Evolutionary conservation across 2,888 invertebrate species (phyloP), one percentile per base, ranked within the genome.

Genomic region (Helobdella robusta): DNA sequence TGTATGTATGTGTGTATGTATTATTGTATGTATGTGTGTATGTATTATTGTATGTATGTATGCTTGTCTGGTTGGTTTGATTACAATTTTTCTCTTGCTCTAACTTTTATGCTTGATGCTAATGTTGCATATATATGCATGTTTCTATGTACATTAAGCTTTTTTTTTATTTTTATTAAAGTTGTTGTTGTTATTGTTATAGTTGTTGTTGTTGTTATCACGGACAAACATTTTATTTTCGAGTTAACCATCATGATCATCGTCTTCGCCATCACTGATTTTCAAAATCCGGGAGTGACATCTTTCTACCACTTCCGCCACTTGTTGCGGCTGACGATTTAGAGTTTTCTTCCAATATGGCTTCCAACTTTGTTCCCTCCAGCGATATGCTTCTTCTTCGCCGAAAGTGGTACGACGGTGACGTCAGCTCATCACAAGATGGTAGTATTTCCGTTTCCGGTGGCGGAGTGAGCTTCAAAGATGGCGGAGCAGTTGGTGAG

Each of bases 371-470:
- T 8, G 44, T 25, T 8, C 62, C 62, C 34, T 62, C 62, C 15
- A 62, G 62, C n/a, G 62, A 62, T 4, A 62, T 50, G 34, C 62
- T 62, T n/a, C 50, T 48, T 50, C 62, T 36, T 32, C 62, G 25
- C 28, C 46, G 50, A 18, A 40, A 32, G 25, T 34, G 48, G 1
- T 18, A n/a, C 20, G 44, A 25, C 3, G 40, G 44, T 23, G n/a
- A 44, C n/a, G n/a, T n/a, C n/a, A n/a, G n/a, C n/a, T n/a, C n/a
- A n/a, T n/a, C n/a, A n/a, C n/a, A n/a, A n/a, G n/a, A n/a, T n/a
- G n/a, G n/a, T 23, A 60, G 44, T 30, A 32, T 30, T 32, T 48
- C 48, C 32, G 32, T 6, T n/a, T 15, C n/a, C 11, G 44, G 44
- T 15, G 52, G 52, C 20, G 56, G 56, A 25, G 56, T 30, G n/a